Conservation (phyloP, 2,888 invertebrate genomes). For the Calameuta filiformis region DNA sequence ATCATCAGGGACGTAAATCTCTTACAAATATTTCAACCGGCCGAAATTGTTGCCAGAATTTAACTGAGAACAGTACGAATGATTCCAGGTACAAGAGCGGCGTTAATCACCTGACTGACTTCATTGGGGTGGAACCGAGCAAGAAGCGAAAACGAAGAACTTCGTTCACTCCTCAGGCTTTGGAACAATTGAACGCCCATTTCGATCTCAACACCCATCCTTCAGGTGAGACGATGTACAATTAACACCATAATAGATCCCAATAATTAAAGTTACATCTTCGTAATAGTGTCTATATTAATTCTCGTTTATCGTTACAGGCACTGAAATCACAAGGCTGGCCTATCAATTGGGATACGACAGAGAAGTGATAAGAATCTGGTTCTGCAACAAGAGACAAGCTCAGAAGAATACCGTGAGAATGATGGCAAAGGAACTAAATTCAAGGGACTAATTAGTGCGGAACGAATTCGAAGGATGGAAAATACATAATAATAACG, state of each 20-base stretch:
- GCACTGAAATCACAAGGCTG: slow-evolving; percentile 95
- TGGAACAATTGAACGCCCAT: slow-evolving; percentile 93
- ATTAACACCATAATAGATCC: background rate
- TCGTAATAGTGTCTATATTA: background rate
- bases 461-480: background rate
- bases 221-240: slow-evolving; percentile 76
- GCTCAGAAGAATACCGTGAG: slow-evolving; percentile 97
- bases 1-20: background rate
- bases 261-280: background rate
- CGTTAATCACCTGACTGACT: slow-evolving; percentile 93
- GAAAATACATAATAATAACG: background rate
- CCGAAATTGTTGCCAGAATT: slow-evolving; percentile 48
- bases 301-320: slow-evolving; percentile 67
- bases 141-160: slow-evolving; percentile 97
- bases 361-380: slow-evolving; percentile 97
- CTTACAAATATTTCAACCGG: background rate
- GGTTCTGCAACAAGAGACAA: slow-evolving; percentile 99
- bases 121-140: slow-evolving; percentile 95
- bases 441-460: background rate
- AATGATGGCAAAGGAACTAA: slow-evolving; percentile 74
- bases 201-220: slow-evolving; percentile 98
- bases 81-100: slow-evolving; percentile 88
- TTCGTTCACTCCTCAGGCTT: slow-evolving; percentile 96
- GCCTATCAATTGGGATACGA: slow-evolving; percentile 97
- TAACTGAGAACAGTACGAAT: slow-evolving; percentile 60